These are phyloP conservation scores for Thamnophis elegans DNA, from an alignment of 2,797 vertebrate species.

Conservation along the genomic window DNA sequence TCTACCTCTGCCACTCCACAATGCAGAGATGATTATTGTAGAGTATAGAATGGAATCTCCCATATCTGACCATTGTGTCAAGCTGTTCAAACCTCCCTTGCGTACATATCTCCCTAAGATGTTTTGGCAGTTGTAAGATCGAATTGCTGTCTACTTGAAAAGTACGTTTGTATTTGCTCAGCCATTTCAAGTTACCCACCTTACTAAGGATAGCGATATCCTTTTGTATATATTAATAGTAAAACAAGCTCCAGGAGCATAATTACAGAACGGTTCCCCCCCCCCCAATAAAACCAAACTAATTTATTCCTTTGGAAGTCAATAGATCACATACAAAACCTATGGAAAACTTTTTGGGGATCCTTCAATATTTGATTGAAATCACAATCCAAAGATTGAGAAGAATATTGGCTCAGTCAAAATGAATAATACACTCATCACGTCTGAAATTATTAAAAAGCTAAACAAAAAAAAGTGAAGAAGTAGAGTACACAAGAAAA, in stretches of 20 bases:
- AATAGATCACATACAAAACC: background rate
- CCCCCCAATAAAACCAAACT: background rate
- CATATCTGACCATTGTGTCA: too few relatives aligned
- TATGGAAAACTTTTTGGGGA: background rate
- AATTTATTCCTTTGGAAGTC: background rate
- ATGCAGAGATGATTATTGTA: too few relatives aligned
- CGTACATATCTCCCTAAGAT: too few relatives aligned
- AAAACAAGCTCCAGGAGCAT: background rate
- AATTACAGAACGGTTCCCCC: background rate
- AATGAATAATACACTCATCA: background rate
- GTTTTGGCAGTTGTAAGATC: too few relatives aligned
- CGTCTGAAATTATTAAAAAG: background rate
- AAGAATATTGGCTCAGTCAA: background rate
- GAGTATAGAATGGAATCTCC: too few relatives aligned
- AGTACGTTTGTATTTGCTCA: too few relatives aligned
- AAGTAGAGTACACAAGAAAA: background rate
- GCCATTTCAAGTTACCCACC: too few relatives aligned
- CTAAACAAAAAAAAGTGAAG: background rate
- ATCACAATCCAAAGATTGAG: background rate
- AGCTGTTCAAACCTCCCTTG: too few relatives aligned
- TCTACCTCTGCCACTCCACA: too few relatives aligned
- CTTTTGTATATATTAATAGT: background rate
- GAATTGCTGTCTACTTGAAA: too few relatives aligned
- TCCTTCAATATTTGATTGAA: background rate
- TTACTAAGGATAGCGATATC: too few relatives aligned